Evolutionary conservation across 2,888 invertebrate genomes (phyloP).

Genomic region (Hanleya hanleyi): DNA sequence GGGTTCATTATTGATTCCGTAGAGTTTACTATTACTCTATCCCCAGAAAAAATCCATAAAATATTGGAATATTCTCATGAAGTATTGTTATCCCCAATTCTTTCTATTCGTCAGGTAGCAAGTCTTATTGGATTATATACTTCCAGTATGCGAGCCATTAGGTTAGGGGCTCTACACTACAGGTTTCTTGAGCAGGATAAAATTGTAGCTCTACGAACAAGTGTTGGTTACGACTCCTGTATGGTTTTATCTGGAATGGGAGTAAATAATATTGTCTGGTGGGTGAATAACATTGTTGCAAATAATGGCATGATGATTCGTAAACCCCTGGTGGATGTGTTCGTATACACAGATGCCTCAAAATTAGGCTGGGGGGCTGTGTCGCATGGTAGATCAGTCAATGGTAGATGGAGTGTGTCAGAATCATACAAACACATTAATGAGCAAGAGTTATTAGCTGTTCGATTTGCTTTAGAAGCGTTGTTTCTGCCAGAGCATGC

Average conservation of each 20-base stretch:
- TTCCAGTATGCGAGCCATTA: too few relatives aligned
- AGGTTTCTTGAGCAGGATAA: not conserved
- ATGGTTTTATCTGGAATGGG: not conserved
- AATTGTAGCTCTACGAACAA: not conserved
- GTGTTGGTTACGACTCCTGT: not conserved
- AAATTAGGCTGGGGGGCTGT: not conserved
- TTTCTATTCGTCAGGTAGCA: not conserved
- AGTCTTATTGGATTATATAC: not conserved
- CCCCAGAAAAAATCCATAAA: not conserved
- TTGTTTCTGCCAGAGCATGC: not conserved
- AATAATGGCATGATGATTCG: not conserved
- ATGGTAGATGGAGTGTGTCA: not conserved
- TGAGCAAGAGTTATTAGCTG: not conserved
- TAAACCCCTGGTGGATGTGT: not conserved
- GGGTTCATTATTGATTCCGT: not conserved
- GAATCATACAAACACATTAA: not conserved
- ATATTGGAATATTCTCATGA: not conserved
- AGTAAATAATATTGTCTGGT: not conserved
- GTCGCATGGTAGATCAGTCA: not conserved
- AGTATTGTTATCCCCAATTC: not conserved
- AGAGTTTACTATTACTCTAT: not conserved
- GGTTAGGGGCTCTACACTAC: not conserved
- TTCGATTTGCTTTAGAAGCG: not conserved
- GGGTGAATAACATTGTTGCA: not conserved
- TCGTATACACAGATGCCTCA: not conserved